phyloP scores from a whole-genome alignment of 2,888 invertebrate species.

The Bhutanitis thaidina region DNA sequence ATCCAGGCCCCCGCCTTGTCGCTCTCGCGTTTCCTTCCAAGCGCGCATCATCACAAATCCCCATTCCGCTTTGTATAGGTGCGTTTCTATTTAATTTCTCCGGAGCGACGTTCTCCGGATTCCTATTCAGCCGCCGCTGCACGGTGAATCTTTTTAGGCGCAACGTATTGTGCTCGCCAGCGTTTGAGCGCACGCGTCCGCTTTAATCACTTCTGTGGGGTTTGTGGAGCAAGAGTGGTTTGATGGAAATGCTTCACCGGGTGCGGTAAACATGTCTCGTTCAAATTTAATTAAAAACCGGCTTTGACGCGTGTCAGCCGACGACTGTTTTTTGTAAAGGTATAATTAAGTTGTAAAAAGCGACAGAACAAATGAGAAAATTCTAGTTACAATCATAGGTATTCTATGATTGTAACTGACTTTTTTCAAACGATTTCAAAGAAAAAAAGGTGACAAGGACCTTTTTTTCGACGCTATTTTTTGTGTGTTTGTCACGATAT shows the following conservation, averaged over 20 bases:
- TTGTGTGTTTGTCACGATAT: no score
- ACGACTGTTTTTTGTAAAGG: no score
- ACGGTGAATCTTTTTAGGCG: slow-evolving; percentile 1
- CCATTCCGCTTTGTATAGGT: slow-evolving; percentile 10
- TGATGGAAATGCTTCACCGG: background rate
- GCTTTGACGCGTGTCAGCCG: background rate
- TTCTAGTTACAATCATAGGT: no score
- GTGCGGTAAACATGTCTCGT: no score
- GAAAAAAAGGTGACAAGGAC: no score
- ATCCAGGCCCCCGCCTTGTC: slow-evolving; percentile 10
- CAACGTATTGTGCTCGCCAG: background rate
- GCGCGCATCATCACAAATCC: slow-evolving; percentile 11
- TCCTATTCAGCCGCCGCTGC: slow-evolving; percentile 6
- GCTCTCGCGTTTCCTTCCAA: slow-evolving; percentile 3
- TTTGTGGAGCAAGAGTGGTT: background rate
- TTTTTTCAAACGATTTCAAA: no score
- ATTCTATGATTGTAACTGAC: no score
- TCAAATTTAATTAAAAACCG: background rate
- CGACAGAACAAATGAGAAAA: no score
- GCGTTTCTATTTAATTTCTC: slow-evolving; percentile 13
- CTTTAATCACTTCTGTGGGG: slow-evolving; percentile 3
- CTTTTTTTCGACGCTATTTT: no score
- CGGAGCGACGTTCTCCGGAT: slow-evolving; percentile 5
- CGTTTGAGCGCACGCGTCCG: background rate
- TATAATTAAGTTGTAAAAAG: no score